phyloP scores from a whole-genome alignment of 2,888 invertebrate species.

The Agrochola lota region DNA sequence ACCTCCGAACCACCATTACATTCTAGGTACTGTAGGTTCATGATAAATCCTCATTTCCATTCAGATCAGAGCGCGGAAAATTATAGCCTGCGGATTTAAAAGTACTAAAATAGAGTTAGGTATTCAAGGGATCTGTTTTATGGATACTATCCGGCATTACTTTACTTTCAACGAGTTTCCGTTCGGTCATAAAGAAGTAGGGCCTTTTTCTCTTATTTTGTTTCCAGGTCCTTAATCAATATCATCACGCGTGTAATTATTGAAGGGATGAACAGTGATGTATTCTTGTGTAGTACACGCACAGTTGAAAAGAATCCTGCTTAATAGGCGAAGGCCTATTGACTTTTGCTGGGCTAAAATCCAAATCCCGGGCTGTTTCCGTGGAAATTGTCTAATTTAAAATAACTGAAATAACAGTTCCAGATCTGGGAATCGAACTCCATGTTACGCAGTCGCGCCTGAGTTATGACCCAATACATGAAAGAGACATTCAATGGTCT shows the following conservation, averaged over 20 bases:
- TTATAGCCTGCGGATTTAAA: slow-evolving; percentile 51
- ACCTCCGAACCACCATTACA: neutral
- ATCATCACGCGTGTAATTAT: neutral
- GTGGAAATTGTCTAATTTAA: neutral
- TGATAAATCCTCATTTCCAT: slow-evolving; percentile 27
- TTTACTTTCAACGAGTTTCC: slow-evolving; percentile 45
- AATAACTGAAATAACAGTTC: neutral
- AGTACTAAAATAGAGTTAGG: slow-evolving; percentile 53
- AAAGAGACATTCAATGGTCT: neutral
- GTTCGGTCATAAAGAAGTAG: slow-evolving; percentile 30
- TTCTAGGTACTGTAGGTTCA: slow-evolving; percentile 1
- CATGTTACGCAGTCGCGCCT: neutral
- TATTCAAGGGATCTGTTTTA: slow-evolving; percentile 45
- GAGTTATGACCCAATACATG: neutral
- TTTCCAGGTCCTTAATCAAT: neutral
- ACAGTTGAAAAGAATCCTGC: neutral
- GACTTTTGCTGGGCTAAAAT: neutral
- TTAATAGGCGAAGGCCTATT: neutral
- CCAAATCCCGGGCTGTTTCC: neutral
- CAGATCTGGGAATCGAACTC: neutral
- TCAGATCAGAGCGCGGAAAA: slow-evolving; percentile 43
- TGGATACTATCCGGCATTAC: slow-evolving; percentile 36
- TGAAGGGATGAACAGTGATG: neutral
- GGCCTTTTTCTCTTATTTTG: slow-evolving; percentile 13
- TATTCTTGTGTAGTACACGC: neutral